These are phyloP conservation scores for Caenorhabditis briggsae DNA, from an alignment of 1,140 invertebrate species.

Conservation along the genomic window DNA sequence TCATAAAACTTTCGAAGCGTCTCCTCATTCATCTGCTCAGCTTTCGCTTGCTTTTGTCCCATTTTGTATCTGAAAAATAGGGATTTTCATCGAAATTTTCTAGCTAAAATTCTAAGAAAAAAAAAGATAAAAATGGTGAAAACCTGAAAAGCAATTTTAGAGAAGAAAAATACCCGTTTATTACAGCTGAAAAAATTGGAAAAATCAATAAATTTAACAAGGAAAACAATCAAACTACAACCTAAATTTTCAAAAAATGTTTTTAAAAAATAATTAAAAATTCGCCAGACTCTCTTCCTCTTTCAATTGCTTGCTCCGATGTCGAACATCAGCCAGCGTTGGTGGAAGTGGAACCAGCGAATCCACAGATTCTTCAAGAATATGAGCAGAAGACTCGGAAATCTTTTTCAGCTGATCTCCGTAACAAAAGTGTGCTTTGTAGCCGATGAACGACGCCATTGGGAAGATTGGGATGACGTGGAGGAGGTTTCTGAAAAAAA, in stretches of 20 bases:
- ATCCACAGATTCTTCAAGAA: slow-evolving; percentile 33
- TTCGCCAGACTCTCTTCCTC: background rate
- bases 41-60: slow-evolving; percentile 24
- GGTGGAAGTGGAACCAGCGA: background rate
- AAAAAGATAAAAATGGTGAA: background rate
- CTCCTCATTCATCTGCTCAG: background rate
- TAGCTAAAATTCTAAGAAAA: no score
- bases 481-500: slow-evolving; percentile 41
- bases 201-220: background rate
- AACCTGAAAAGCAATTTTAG: background rate
- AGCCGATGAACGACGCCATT: slow-evolving; percentile 53
- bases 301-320: slow-evolving; percentile 18
- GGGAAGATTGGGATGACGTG: slow-evolving; percentile 58
- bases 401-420: slow-evolving; percentile 34
- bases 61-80: background rate
- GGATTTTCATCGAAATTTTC: background rate
- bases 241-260: background rate
- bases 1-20: slow-evolving; percentile 4
- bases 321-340: slow-evolving; percentile 45
- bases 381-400: background rate
- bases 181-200: background rate
- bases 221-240: background rate
- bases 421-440: slow-evolving; percentile 59
- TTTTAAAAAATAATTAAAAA: background rate
- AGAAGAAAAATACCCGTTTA: slow-evolving; percentile 29